These are phyloP conservation scores for Meteorus sp. DNA, from an alignment of 1,140 invertebrate genomes.

Conservation along the genomic window DNA sequence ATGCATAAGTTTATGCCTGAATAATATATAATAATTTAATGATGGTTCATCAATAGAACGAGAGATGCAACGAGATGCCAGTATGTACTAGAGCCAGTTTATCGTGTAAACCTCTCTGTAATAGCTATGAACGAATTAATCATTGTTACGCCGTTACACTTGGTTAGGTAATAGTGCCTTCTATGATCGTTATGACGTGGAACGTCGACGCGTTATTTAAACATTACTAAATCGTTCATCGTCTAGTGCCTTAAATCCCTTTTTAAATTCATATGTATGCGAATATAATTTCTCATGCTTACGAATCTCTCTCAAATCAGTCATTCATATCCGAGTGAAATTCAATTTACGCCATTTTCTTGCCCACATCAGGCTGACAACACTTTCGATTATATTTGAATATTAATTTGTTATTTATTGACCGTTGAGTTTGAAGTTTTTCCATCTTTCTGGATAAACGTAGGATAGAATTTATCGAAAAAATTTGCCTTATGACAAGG, in stretches of 20 bases:
- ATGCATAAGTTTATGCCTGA: conserved; percentile 28
- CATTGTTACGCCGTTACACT: conserved; percentile 33
- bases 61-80: conserved; percentile 50
- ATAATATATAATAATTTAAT: conserved; percentile 22
- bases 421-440: conserved; percentile 15
- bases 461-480: background rate
- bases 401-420: conserved; percentile 36
- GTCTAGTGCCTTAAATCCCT: conserved; percentile 47
- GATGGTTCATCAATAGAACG: conserved; percentile 17
- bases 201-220: conserved; percentile 19
- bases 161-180: conserved; percentile 54
- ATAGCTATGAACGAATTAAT: conserved; percentile 26
- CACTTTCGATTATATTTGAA: conserved; percentile 40
- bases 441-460: conserved; percentile 3
- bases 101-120: conserved; percentile 33
- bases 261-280: background rate
- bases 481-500: background rate
- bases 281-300: conserved; percentile 8
- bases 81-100: conserved; percentile 53
- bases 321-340: conserved; percentile 26
- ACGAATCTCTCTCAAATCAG: conserved; percentile 7
- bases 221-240: conserved; percentile 30
- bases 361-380: conserved; percentile 29
- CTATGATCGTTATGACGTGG: conserved; percentile 38
- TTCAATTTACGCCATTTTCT: conserved; percentile 17